Evolutionary conservation across 2,888 invertebrate species (phyloP), one percentile per base, ranked within the genome.

Genomic region (Luperina nickerlii): DNA sequence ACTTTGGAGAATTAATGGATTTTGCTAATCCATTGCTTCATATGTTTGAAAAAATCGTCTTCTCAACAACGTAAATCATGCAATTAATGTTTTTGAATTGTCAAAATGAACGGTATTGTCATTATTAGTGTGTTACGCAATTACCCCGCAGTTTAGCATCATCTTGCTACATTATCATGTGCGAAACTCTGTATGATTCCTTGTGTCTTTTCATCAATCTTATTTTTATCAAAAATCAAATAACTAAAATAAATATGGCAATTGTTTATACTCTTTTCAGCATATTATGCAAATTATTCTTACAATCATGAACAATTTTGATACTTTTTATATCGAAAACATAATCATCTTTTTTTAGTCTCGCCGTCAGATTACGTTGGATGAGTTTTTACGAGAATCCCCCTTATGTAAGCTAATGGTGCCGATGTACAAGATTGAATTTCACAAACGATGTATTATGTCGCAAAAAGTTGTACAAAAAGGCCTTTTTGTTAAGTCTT

Each of bases 391-490:
- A 74, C 42, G 54, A 71, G 51, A 70, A 71, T 63, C 7, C 45
- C 24, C n/a, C 48, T 66, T 68, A 68, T 68, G 11, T 76, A 67
- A 45, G 20, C 32, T 79, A 84, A 87, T 84, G 74, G 79, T 72
- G n/a, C 62, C 48, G 27, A 66, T 73, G 72, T 74, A 70, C 38
- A 65, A 85, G 45, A 85, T 83, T 81, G 68, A 82, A 79, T 89
- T 82, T 83, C 78, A 74, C 62, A 79, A 78, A 69, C 73, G 66
- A 72, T 76, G 79, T 83, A 79, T 74, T 77, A 74, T 75, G 24
- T 72, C 11, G 62, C 51, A 62, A 74, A 78, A 75, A 74, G 27
- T 67, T 63, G 8, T 42, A 68, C 32, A 70, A 75, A 82, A 82
- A 84, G 51, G 68, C 62, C 67, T 76, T 72, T 78, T 63, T 69